These are phyloP conservation scores for Nesometra sesokonis DNA, from an alignment of 35 echinoderm and acorn worm species.

Conservation along the genomic window DNA sequence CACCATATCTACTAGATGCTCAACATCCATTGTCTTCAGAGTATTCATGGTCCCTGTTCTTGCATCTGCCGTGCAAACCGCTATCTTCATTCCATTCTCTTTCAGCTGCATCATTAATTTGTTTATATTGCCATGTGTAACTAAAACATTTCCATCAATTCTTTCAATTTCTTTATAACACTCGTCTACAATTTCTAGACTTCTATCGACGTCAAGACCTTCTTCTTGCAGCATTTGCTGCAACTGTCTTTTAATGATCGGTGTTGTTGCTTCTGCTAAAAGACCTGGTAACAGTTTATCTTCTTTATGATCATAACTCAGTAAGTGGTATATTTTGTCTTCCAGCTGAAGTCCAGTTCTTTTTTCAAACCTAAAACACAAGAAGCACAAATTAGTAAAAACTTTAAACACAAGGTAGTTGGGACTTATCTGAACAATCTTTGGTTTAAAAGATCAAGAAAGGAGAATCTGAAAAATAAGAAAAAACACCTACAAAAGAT, in stretches of 20 bases:
- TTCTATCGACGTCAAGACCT: neutral
- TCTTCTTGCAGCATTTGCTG: slow-evolving; percentile 1
- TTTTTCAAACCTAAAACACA: slow-evolving; percentile 12
- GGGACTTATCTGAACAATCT: neutral
- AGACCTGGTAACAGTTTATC: slow-evolving; percentile 22
- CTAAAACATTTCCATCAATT: neutral
- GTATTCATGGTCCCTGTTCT: slow-evolving; percentile 32
- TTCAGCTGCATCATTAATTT: slow-evolving; percentile 13
- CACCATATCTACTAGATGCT: slow-evolving; percentile 29
- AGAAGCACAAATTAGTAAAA: neutral
- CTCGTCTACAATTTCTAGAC: neutral
- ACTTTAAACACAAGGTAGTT: neutral
- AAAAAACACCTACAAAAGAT: neutral
- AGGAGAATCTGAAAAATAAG: neutral
- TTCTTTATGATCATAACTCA: slow-evolving; percentile 8
- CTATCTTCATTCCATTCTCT: slow-evolving; percentile 35
- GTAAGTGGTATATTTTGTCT: slow-evolving; percentile 13
- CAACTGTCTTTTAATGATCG: slow-evolving; percentile 5
- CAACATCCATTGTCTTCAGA: slow-evolving; percentile 15
- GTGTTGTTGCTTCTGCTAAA: slow-evolving; percentile 20
- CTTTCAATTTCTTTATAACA: neutral
- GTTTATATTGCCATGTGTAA: slow-evolving; percentile 13
- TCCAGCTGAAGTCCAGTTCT: slow-evolving; percentile 22
- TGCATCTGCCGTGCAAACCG: slow-evolving; percentile 50
- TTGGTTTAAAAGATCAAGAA: neutral